Evolutionary conservation across 2,113 vertebrate species (phyloP).

Genomic region (Sciurus niger): DNA sequence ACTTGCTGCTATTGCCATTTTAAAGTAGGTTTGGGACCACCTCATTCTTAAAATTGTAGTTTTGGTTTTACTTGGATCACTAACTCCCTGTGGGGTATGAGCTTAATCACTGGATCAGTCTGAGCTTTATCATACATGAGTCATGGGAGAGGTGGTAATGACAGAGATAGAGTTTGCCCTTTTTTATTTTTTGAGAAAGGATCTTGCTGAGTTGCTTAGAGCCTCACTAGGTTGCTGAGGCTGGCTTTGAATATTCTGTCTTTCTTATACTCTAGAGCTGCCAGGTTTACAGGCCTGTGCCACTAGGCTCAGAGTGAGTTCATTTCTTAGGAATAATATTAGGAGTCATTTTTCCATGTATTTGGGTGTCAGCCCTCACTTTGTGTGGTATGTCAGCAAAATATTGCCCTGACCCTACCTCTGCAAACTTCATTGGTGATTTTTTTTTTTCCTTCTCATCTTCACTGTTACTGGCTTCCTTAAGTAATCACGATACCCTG

Average conservation of each 20-base stretch:
- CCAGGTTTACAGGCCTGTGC: too few species aligned
- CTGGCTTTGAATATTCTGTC: too few species aligned
- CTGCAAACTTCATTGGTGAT: not conserved
- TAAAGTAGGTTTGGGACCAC: not conserved
- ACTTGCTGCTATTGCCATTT: not conserved
- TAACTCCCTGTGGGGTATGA: not conserved
- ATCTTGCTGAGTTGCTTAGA: too few species aligned
- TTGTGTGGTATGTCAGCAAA: not conserved
- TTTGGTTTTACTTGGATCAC: conserved; percentile 17
- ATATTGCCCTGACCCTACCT: not conserved
- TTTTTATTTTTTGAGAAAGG: too few species aligned
- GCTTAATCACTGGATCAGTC: not conserved
- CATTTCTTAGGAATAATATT: conserved; percentile 17
- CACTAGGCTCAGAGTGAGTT: not conserved
- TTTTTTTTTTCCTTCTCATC: not conserved
- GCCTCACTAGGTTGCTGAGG: too few species aligned
- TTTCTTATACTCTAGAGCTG: too few species aligned
- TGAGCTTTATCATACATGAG: conserved; percentile 20
- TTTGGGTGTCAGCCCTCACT: not conserved
- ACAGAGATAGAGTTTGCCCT: not conserved
- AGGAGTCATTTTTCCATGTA: not conserved
- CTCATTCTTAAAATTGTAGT: not conserved
- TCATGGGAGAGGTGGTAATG: not conserved
- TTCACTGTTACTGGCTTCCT: not conserved
- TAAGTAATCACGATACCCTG: conserved; percentile 3